Evolutionary conservation across 2,113 vertebrate genomes (phyloP), one percentile per base, ranked within the genome.

Genomic region (Strix uralensis): DNA sequence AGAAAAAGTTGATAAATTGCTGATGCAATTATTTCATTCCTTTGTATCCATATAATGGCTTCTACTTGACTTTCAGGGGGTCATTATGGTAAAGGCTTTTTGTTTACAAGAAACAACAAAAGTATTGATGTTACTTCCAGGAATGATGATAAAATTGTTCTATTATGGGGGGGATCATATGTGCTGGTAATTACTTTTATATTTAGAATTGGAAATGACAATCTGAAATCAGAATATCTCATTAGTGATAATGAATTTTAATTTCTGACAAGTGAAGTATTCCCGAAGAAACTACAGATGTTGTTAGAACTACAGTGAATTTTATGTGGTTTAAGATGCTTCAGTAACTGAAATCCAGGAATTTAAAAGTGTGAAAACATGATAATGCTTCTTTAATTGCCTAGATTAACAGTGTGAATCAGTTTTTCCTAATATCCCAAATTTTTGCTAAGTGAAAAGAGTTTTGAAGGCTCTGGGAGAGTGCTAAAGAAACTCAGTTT

Each of bases 191-290:
- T 95, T 93, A 66, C n/a, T 94, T 93, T 84, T 75, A 71, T 90
- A 58, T 88, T 92, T 95, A 87, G 82, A 92, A 83, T 93, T 1
- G 22, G 89, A 96, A 95, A 93, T 74, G 30, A 69, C 86, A 97
- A 74, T 75, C 59, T 67, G 54, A 92, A 92, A 81, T 94, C 72
- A 84, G 77, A 91, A 63, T 86, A 83, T 55, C 74, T 96, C 47
- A 89, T 88, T 96, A 93, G 63, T 44, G 44, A 58, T 81, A 91
- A 95, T 61, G 82, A 65, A 84, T 90, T 92, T 89, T 91, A 80
- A 92, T 96, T 94, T 94, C 59, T 92, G 77, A 95, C 52, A 87
- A 73, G 36, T 46, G 67, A 86, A 78, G 21, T 79, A 86, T 93
- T 95, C 77, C 92, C 57, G 81, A 69, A 34, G 72, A 88, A 95